Base-by-base conservation (phyloP, 2,113 vertebrate genomes). In the Spilogale gracilis region DNA sequence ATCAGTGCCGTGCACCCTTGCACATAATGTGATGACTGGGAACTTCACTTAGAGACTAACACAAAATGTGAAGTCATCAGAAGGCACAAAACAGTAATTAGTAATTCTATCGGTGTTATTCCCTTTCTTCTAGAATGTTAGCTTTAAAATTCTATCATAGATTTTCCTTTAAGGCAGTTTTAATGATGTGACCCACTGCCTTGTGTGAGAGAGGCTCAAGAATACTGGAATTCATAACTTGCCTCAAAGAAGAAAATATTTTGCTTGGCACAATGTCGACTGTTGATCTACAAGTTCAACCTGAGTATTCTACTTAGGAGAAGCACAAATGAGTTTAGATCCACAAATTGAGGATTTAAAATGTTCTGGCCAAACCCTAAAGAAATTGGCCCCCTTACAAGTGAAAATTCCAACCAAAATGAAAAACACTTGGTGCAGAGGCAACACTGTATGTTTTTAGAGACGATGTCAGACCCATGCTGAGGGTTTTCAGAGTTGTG, bases 181-280 rank as follows among this genome's bases (percentile, higher is more conserved):
- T 74, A 96, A 86, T 82, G 38, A 95, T 80, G 54, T 85, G 38
- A 52, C 38, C 87, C 32, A 6, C 95, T 96, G 89, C 67, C 73
- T 95, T 95, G 30, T 63, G 27, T 91, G 89, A 96, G 79, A 89
- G 86, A 95, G 52, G 74, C 52, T 85, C 25, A 38, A 95, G 80
- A 96, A 82, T 71, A 82, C 73, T 94, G 61, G 94, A 96, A 80
- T 50, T 61, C 74, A 67, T 69, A 82, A 86, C 61, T 90, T 86
- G 67, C 81, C 93, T 97, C 87, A 83, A 73, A 89, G 79, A 94
- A 89, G 93, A 93, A 97, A 96, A 95, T 96, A 97, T 97, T 97
- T 96, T 94, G 13, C 48, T 97, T 97, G 96, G 96, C 92, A 92
- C 3, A 9, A 38, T 43, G 69, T 80, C 11, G 0, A 69, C 79